Evolutionary conservation across 2,888 invertebrate species (phyloP), one percentile per base, ranked within the genome.

Genomic region (Agrochola lychnidis): DNA sequence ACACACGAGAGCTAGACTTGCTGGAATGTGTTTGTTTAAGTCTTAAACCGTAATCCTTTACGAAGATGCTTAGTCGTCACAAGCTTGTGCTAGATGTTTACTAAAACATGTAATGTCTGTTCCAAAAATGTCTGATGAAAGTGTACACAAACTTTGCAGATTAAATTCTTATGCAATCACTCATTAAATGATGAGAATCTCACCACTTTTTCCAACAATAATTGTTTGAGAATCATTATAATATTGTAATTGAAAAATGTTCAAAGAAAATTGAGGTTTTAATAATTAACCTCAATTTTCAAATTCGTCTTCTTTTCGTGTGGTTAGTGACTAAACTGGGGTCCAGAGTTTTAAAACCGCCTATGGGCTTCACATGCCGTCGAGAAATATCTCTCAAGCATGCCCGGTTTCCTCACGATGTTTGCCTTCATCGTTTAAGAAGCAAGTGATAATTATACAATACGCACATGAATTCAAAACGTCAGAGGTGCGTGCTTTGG

Each of bases 1-100:
- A 48, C 22, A 73, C 25, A 30, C 10, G 4, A 48, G n/a, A 40
- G 19, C 42, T 62, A 78, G 48, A 56, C 45, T 45, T 66, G 36
- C 42, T 42, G 7, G 22, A 22, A 53, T 72, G 56, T 81, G 67
- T 81, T 75, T 68, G 76, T 74, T 45, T 53, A 30, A 73, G 59
- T 62, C 48, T 36, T 19, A 16, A 48, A 36, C 51, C 36, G 42
- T 68, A 62, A 81, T 68, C 51, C 81, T 42, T 25, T 9, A 42
- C 51, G 4, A 12, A 57, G 19, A 80, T 63, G 4, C 19, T 63
- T 19, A 36, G 6, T 25, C 25, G n/a, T 19, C 14, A 48, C 5
- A 48, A 51, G 14, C n/a, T 48, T 30, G 7, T 73, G 40, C 19
- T 48, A 42, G 7, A 56, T 56, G 22, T 61, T 61, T 25, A 36